Base-by-base conservation (phyloP, 2,888 invertebrate genomes). In the Baccha elongata region DNA sequence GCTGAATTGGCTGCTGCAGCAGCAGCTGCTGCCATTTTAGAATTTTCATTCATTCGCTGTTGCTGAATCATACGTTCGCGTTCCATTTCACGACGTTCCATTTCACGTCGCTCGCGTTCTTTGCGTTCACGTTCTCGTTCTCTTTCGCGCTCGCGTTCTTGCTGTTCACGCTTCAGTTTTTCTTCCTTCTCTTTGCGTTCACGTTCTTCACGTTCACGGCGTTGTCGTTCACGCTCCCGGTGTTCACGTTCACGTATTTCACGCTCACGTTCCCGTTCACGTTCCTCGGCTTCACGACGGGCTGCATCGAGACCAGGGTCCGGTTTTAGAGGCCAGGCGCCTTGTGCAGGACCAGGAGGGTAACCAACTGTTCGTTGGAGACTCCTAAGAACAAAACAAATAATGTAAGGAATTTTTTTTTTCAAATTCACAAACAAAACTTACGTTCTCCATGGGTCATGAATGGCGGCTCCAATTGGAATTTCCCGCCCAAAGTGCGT, bases 391-490 rank as follows among this genome's bases (percentile, higher is more conserved):
- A 46, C 13, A 1, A 10, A 8, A 2, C 3, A n/a, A 6, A 13
- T 13, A 19, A 48, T 37, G 26, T 40, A 40, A n/a, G 19, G 0
- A 23, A 23, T 40, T 21, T 7, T 23, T 10, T 7, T 13, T 17
- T 32, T 37, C 10, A 17, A 10, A 40, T 37, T n/a, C n/a, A 6
- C 11, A 17, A 19, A 19, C 13, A 48, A 15, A 60, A 44, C 65
- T 87, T 91, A 93, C 92, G 93, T 92, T 90, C 94, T 92, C 94
- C 94, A 95, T 6, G 94, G 94, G 91, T 95, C 95, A 87, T 94
- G 93, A 69, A 92, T 85, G 15, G 90, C 90, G 53, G 90, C 91
- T 87, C 90, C 89, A 65, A 93, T 91, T 65, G 93, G 93, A 87
- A 94, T 91, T 84, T 94, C 94, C 85, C 94, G 91, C 7, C 92